Percentiles rank a stretch among this genome's conserved stretches.
Evolutionary conservation across 2,888 invertebrate genomes (phyloP).

Genomic region (Pandemis heparana): DNA sequence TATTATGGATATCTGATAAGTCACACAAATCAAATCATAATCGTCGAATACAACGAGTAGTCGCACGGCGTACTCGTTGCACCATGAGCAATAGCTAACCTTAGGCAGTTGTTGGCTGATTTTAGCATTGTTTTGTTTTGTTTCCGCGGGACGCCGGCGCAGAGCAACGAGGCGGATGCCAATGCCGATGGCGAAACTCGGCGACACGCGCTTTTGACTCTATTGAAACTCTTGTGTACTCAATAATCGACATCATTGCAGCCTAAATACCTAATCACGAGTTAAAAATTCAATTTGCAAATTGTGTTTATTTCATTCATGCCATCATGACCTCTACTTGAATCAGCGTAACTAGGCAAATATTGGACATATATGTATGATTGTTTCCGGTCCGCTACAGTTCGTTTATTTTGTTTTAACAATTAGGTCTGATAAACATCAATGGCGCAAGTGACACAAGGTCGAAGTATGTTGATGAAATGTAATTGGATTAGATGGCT

Average conservation of each 20-base stretch:
- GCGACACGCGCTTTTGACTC: slow-evolving; percentile 33
- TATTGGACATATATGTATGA: slow-evolving; percentile 17
- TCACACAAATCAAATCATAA: too few species aligned
- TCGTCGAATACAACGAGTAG: too few species aligned
- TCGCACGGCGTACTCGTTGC: too few species aligned
- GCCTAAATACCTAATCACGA: slow-evolving; percentile 32
- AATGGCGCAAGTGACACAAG: slow-evolving; percentile 17
- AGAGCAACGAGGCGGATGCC: background rate
- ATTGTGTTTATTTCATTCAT: slow-evolving; percentile 14
- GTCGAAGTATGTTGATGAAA: slow-evolving; percentile 17
- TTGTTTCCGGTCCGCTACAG: slow-evolving; percentile 35
- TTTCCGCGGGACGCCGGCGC: background rate
- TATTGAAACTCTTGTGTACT: slow-evolving; percentile 35
- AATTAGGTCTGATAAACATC: slow-evolving; percentile 29
- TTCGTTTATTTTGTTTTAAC: slow-evolving; percentile 31
- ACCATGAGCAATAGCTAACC: background rate
- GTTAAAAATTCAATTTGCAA: slow-evolving; percentile 31
- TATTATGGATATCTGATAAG: too few species aligned
- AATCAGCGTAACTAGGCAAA: slow-evolving; percentile 18
- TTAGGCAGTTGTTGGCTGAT: background rate
- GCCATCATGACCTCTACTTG: slow-evolving; percentile 4
- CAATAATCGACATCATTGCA: slow-evolving; percentile 26
- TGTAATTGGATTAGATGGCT: background rate
- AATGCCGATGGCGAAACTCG: slow-evolving; percentile 24
- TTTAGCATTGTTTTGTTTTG: slow-evolving; percentile 6